phyloP scores from a whole-genome alignment of 2,113 vertebrate genomes.

The Argyrosomus japonicus region DNA sequence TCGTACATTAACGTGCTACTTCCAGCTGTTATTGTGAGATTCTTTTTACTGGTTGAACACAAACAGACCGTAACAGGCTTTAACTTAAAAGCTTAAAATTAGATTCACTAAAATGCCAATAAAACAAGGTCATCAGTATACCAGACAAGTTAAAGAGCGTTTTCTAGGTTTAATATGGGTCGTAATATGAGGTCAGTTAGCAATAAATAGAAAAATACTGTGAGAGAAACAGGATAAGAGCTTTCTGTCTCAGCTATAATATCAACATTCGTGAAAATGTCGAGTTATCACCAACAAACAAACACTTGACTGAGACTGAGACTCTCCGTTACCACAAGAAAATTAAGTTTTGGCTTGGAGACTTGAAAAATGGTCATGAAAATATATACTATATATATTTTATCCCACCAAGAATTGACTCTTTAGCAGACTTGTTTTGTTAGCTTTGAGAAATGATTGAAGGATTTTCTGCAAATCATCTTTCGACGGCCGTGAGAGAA shows the following conservation, averaged over 20 bases:
- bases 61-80: neutral
- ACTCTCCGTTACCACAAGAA: neutral
- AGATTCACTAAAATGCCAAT: conserved; percentile 23
- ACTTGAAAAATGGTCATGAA: neutral
- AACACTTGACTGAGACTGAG: neutral
- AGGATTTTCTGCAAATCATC: neutral
- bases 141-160: conserved; percentile 12
- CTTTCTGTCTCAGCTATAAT: neutral
- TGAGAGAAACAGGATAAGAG: neutral
- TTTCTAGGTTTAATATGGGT: conserved; percentile 19
- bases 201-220: conserved; percentile 45
- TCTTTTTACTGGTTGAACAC: neutral
- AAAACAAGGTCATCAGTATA: conserved; percentile 34
- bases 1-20: neutral
- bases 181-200: conserved; percentile 33
- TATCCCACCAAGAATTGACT: neutral
- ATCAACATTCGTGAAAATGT: neutral
- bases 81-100: neutral
- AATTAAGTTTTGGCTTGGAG: neutral
- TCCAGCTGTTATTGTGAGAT: neutral
- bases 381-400: neutral
- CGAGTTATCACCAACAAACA: neutral
- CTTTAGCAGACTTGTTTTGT: neutral
- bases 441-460: neutral
- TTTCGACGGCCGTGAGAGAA: neutral